phyloP scores from a whole-genome alignment of 1,140 invertebrate genomes.

The Lasioglossum albipes region DNA sequence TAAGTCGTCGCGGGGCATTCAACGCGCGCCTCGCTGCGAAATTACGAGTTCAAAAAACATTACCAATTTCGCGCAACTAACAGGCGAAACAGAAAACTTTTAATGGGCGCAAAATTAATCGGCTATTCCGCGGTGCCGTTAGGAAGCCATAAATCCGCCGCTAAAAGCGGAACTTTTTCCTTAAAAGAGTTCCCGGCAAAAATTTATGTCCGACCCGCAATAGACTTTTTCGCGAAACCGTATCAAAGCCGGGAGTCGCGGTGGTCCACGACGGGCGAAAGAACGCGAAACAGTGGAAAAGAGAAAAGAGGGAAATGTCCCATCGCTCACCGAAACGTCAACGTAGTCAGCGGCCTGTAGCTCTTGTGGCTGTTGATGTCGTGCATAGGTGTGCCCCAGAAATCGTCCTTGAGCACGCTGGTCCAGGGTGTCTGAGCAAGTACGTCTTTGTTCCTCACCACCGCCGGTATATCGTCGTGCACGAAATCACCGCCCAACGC shows the following conservation, averaged over 20 bases:
- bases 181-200: not conserved
- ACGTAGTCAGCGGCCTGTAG: slow-evolving; percentile 89
- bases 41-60: not conserved
- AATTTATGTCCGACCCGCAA: not conserved
- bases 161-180: slow-evolving; percentile 1
- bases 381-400: slow-evolving; percentile 94
- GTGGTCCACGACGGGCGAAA: not conserved
- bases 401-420: slow-evolving; percentile 90
- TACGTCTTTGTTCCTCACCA: slow-evolving; percentile 92
- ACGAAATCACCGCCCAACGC: slow-evolving; percentile 92
- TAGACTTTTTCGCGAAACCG: not conserved
- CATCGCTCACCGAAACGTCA: slow-evolving; percentile 89
- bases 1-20: not conserved
- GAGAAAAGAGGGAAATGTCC: too few relatives aligned
- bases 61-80: not conserved
- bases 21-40: not conserved
- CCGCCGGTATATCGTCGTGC: slow-evolving; percentile 94
- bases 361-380: slow-evolving; percentile 91
- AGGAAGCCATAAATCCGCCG: not conserved
- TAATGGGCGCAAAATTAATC: not conserved
- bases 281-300: not conserved
- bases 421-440: slow-evolving; percentile 84
- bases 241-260: not conserved
- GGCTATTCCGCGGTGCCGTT: not conserved
- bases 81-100: not conserved